Percentiles rank a stretch among this genome's conserved stretches.
These are phyloP conservation scores for Drosophila tani DNA, from an alignment of 1,140 invertebrate genomes.

Conservation along the genomic window DNA sequence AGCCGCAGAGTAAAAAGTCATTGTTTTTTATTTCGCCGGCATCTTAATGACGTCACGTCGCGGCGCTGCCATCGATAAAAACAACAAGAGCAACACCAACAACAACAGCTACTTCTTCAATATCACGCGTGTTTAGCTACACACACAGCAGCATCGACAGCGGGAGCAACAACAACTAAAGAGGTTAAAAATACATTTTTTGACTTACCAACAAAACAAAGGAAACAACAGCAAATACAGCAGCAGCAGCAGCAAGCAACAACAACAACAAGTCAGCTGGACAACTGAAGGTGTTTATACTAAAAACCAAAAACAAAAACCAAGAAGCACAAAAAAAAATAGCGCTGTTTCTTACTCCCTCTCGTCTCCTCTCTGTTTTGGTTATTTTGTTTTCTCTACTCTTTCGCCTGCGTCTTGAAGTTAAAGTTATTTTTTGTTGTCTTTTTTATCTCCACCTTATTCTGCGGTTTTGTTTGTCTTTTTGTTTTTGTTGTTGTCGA, in stretches of 20 bases:
- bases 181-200: constrained; percentile 55
- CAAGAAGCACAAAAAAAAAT: constrained; percentile 14
- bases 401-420: constrained; percentile 35
- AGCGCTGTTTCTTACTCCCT: constrained; percentile 22
- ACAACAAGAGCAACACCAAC: constrained; percentile 20
- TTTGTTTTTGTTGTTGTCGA: constrained; percentile 12
- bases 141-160: background rate
- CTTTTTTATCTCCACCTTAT: constrained; percentile 4
- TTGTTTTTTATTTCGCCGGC: constrained; percentile 65
- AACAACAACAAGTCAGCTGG: constrained; percentile 45
- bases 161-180: constrained; percentile 5
- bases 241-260: constrained; percentile 30
- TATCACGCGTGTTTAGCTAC: constrained; percentile 43
- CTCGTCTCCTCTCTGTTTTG: constrained; percentile 28
- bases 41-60: constrained; percentile 77
- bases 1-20: constrained; percentile 21
- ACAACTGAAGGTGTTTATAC: constrained; percentile 58
- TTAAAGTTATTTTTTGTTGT: constrained; percentile 20
- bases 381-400: constrained; percentile 39
- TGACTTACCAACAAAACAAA: constrained; percentile 42
- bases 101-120: constrained; percentile 18
- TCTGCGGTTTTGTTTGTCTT: constrained; percentile 35
- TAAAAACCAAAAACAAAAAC: constrained; percentile 18
- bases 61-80: constrained; percentile 22
- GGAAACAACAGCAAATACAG: constrained; percentile 24